Conservation (phyloP, 2,797 vertebrate genomes). For the Micrastur ruficollis region DNA sequence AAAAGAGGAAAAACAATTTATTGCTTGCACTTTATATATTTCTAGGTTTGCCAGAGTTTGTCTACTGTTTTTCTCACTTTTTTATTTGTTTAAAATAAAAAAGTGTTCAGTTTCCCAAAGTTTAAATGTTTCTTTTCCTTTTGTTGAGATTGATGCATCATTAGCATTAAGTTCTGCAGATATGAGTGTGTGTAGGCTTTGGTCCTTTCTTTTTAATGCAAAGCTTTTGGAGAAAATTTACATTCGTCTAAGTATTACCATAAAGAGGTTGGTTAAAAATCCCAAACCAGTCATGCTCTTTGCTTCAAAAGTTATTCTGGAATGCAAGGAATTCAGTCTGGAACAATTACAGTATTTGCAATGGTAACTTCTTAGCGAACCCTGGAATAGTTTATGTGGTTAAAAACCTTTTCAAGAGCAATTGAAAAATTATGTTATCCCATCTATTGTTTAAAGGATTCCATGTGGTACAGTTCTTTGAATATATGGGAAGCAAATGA, state of each 20-base stretch:
- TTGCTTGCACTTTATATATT: not conserved
- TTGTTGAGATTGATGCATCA: not conserved
- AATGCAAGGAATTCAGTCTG: constrained; percentile 42
- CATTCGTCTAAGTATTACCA: constrained; percentile 7
- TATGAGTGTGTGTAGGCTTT: not conserved
- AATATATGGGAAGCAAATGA: constrained; percentile 47
- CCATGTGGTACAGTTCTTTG: constrained; percentile 44
- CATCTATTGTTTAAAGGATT: constrained; percentile 54
- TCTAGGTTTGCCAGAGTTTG: not conserved
- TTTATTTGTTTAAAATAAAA: not conserved
- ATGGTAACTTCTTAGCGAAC: constrained; percentile 31
- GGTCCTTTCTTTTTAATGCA: not conserved
- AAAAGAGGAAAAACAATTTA: not conserved
- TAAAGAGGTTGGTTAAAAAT: constrained; percentile 26
- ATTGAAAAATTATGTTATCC: constrained; percentile 58
- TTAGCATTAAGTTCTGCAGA: not conserved
- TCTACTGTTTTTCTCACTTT: not conserved
- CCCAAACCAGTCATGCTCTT: constrained; percentile 27
- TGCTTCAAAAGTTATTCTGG: constrained; percentile 22
- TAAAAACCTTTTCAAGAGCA: constrained; percentile 56
- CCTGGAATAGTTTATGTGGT: constrained; percentile 32
- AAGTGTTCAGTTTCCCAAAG: not conserved
- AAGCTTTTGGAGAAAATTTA: constrained; percentile 29
- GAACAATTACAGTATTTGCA: constrained; percentile 38
- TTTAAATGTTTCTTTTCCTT: not conserved